phyloP scores from a whole-genome alignment of 2,113 vertebrate genomes.

The Lamprologus tigripictilis region DNA sequence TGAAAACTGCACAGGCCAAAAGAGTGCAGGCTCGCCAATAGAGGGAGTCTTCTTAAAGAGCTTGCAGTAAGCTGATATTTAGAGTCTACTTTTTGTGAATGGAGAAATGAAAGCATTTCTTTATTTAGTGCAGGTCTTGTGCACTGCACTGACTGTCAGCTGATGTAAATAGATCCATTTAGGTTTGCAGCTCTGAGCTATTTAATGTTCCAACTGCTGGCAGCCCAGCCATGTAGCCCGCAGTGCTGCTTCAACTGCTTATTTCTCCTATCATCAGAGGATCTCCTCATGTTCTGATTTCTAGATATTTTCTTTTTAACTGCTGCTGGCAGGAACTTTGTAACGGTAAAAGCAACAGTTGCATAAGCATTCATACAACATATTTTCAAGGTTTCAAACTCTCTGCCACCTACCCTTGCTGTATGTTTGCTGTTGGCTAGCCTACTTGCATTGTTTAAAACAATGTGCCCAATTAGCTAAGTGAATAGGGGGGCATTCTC shows the following conservation, averaged over 20 bases:
- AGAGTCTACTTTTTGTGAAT: not conserved
- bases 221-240: not conserved
- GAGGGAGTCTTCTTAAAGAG: not conserved
- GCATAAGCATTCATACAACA: not conserved
- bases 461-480: not conserved
- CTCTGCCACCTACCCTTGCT: not conserved
- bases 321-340: not conserved
- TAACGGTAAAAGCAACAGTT: not conserved
- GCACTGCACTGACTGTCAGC: not conserved
- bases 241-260: not conserved
- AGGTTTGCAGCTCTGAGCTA: not conserved
- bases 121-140: not conserved
- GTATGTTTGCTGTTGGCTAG: not conserved
- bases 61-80: not conserved
- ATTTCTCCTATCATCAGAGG: not conserved
- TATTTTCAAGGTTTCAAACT: not conserved
- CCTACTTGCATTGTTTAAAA: not conserved
- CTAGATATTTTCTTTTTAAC: not conserved
- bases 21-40: not conserved
- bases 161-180: constrained; percentile 5
- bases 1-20: not conserved
- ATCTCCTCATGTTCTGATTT: not conserved
- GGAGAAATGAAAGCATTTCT: not conserved
- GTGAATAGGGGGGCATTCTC: not conserved
- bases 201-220: not conserved